These are phyloP conservation scores for Aproaerema taeniolella DNA, from an alignment of 2,888 invertebrate species.

Conservation along the genomic window DNA sequence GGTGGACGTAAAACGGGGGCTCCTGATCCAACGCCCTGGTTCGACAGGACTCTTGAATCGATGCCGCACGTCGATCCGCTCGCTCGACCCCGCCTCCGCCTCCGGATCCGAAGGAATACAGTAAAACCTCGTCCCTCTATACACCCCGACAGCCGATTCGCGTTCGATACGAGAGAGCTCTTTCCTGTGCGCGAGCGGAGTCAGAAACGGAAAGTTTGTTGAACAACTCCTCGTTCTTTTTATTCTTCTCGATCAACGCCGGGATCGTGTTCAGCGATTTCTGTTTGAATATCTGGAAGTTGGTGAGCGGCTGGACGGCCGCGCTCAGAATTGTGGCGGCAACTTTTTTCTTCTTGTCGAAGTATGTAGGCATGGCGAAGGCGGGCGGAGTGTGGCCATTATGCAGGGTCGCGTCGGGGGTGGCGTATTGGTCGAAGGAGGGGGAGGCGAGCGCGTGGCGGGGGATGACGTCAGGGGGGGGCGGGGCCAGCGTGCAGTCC, in stretches of 20 bases:
- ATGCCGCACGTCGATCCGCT: slow-evolving; percentile 46
- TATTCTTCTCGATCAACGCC: slow-evolving; percentile 48
- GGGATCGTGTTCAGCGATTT: slow-evolving; percentile 69
- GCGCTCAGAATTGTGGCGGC: slow-evolving; percentile 46
- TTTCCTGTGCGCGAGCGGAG: slow-evolving; percentile 76
- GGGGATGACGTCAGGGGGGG: slow-evolving; percentile 57
- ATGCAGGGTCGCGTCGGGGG: slow-evolving; percentile 45
- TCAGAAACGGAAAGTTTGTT: slow-evolving; percentile 75
- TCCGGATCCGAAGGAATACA: slow-evolving; percentile 56
- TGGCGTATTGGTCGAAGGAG: slow-evolving; percentile 44
- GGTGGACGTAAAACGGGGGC: slow-evolving; percentile 41
- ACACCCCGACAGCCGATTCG: slow-evolving; percentile 55
- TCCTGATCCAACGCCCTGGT: slow-evolving; percentile 37
- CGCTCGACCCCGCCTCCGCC: slow-evolving; percentile 31
- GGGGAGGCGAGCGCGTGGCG: slow-evolving; percentile 39
- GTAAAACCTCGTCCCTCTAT: slow-evolving; percentile 69
- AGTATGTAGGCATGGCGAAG: slow-evolving; percentile 68
- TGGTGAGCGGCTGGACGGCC: slow-evolving; percentile 55
- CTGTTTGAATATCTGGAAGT: slow-evolving; percentile 69
- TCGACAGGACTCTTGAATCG: slow-evolving; percentile 46
- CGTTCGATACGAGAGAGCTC: slow-evolving; percentile 53
- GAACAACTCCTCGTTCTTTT: slow-evolving; percentile 64
- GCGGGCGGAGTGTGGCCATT: slow-evolving; percentile 35
- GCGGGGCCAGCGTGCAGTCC: slow-evolving; percentile 43
- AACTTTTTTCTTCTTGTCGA: slow-evolving; percentile 52